Conservation (phyloP, 2,113 vertebrate genomes). For the Syngnathus typhle region DNA sequence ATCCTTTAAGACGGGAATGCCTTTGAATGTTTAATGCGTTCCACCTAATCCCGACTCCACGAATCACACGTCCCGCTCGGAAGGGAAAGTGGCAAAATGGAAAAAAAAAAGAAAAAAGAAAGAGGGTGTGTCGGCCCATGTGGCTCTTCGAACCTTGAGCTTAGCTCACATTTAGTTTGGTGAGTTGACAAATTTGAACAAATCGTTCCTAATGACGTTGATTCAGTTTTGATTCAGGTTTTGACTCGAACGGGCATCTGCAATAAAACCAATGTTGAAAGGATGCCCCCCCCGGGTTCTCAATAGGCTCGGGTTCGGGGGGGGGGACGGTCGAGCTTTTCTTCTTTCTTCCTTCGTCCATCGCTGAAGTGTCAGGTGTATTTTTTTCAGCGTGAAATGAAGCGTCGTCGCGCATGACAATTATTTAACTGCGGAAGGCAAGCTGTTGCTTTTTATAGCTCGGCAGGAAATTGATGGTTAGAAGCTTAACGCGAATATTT, state of each 20-base stretch:
- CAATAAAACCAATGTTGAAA: no score
- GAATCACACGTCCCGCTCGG: background rate
- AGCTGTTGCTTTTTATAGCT: background rate
- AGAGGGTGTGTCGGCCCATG: no score
- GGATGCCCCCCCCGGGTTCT: no score
- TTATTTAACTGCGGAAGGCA: background rate
- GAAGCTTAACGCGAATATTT: background rate
- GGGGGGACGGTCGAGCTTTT: no score
- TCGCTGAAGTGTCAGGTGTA: background rate
- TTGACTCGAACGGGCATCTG: no score
- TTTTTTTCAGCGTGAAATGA: background rate
- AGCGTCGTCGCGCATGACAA: background rate
- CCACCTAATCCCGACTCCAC: constrained; percentile 13
- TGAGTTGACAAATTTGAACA: no score
- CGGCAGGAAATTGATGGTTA: background rate
- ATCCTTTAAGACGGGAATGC: background rate
- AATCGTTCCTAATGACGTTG: no score
- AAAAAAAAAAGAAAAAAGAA: background rate
- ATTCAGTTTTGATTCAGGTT: no score
- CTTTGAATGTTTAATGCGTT: background rate
- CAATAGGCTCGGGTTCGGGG: background rate
- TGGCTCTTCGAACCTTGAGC: background rate
- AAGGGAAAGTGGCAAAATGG: background rate
- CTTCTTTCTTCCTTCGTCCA: no score
- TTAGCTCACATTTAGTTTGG: background rate